Base-by-base conservation (phyloP, 64 coral and sea anemone genomes). In the Dendrophyllia cribrosa region DNA sequence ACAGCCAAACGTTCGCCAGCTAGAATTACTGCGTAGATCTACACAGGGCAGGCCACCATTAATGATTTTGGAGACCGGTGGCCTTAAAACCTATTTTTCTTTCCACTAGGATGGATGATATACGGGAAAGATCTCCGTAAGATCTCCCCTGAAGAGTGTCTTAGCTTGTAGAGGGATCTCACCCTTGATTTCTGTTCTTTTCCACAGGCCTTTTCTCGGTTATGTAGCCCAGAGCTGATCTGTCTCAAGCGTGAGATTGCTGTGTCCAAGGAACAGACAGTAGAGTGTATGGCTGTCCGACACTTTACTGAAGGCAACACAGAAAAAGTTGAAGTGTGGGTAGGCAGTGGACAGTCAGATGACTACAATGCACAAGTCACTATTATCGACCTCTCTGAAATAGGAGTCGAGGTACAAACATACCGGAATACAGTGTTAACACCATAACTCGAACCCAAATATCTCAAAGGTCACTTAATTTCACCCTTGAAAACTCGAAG, bases 261-360 rank as follows among this genome's bases (percentile, higher is more conserved):
- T 0, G 97, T 99, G 48, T 99, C 75, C 58, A 99, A 99, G 51
- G 94, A 88, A 55, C 88, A 96, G 77, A 90, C 97, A 1, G 97
- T 99, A 10, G 97, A 99, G 64, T 99, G 94, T 50, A 99, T 99
- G 94, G 77, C 94, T n/a, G 84, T 95, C 15, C 91, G 94, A 68
- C 90, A 93, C 51, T 98, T 88, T 61, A 45, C 23, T 20, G 56
- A 96, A 43, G 66, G 86, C 7, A 72, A 89, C 13, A 58, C 82
- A 21, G 56, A 63, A 12, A 93, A 89, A 68, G 66, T 99, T 77
- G 97, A 99, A 74, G 83, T 99, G 62, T 99, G 97, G 97, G 91
- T 96, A 44, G 97, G 97, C 21, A 96, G 97, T 78, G 97, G 97
- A 48, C 75, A 74, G 70, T 85, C 88, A 13, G 88, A 91, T 66